phyloP scores from a whole-genome alignment of 2,888 invertebrate species.

The Mystacides longicornis region DNA sequence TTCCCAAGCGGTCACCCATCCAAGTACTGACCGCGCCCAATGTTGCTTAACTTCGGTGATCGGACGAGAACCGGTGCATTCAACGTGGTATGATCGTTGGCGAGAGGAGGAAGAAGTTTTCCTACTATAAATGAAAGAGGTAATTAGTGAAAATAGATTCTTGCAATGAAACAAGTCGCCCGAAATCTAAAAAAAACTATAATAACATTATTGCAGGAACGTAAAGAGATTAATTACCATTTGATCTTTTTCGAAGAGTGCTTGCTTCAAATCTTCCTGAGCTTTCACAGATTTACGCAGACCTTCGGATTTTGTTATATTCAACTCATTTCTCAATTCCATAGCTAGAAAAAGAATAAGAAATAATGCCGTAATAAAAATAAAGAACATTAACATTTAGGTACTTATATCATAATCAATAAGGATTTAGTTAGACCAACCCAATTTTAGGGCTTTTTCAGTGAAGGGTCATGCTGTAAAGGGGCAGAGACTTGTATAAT shows the following conservation, averaged over 20 bases:
- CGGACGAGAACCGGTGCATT: slow-evolving; percentile 40
- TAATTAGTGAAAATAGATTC: too few relatives aligned
- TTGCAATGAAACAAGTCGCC: too few relatives aligned
- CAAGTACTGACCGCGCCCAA: slow-evolving; percentile 41
- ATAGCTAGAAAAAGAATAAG: slow-evolving; percentile 10
- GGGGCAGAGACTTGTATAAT: too few relatives aligned
- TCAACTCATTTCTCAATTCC: slow-evolving; percentile 14
- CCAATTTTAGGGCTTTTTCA: too few relatives aligned
- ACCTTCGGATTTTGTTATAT: slow-evolving; percentile 6
- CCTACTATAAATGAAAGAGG: too few relatives aligned
- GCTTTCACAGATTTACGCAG: slow-evolving; percentile 13
- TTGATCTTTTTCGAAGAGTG: slow-evolving; percentile 19
- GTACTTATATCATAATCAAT: too few relatives aligned
- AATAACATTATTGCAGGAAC: background rate
- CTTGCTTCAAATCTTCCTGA: slow-evolving; percentile 20
- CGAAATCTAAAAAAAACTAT: too few relatives aligned
- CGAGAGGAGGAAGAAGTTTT: too few relatives aligned
- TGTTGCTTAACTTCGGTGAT: slow-evolving; percentile 45
- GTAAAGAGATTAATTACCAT: slow-evolving; percentile 11
- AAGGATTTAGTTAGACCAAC: too few relatives aligned
- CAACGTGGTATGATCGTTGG: slow-evolving; percentile 21
- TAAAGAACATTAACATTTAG: too few relatives aligned
- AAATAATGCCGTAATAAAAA: too few relatives aligned
- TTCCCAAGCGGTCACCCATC: slow-evolving; percentile 39
- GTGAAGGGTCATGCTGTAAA: too few relatives aligned